Base-by-base conservation (phyloP, 2,113 vertebrate genomes). In the Thermophis baileyi region DNA sequence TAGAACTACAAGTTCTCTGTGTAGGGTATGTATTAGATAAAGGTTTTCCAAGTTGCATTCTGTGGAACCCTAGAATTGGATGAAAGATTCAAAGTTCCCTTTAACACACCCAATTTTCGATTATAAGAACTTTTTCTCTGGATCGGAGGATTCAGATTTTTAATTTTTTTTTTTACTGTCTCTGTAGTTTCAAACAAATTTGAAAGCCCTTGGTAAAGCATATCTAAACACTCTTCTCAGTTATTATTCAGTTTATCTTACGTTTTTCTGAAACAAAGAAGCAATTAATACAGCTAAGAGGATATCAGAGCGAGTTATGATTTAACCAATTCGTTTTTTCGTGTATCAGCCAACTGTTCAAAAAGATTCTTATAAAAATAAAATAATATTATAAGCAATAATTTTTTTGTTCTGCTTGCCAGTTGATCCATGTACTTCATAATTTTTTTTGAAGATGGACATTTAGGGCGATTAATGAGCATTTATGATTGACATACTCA, bases 381-480 rank as follows among this genome's bases (percentile, higher is more conserved):
- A 97, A 92, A 85, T 91, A 97, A 93, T 94, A 97, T 97, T 97
- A 93, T 91, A 93, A 96, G 96, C 27, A 51, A 96, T 97, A 96
- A 96, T 97, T 97, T 93, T 93, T 57, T 69, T 90, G 93, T 92
- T 10, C 95, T 96, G 88, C 74, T 97, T 93, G 87, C 22, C 93
- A 94, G 47, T 91, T 95, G 96, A 90, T 93, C 93, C 93, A 93
- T 94, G 93, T 91, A 51, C 47, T 74, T 63, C 90, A 87, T 91
- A 60, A 57, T 90, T 81, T 92, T 93, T 94, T 97, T 97, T 94
- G 94, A 97, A 97, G 35, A 96, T 96, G 97, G 97, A 95, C 89
- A 92, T 96, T 97, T 97, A 96, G 96, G 96, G 95, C 93, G 94
- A 89, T 94, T 97, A 97, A 96, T 97, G 95, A 96, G 93, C 95